Evolutionary conservation across 2,888 invertebrate species (phyloP).

Genomic region (Melinaea marsaeus): DNA sequence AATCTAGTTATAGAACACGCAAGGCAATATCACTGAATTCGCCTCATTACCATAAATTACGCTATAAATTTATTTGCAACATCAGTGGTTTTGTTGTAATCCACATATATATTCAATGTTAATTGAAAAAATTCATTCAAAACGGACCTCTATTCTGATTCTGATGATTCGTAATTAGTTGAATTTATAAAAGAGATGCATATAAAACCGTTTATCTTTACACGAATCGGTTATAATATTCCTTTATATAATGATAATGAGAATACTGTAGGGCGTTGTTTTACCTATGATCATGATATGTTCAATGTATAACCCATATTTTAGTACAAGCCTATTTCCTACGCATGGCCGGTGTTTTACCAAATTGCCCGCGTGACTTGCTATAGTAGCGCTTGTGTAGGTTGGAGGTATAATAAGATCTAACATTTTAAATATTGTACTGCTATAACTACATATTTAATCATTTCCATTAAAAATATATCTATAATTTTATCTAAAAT

Average conservation of each 20-base stretch:
- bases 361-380: conserved; percentile 72
- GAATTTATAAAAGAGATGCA: no score
- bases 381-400: conserved; percentile 45
- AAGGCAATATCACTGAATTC: conserved; percentile 13
- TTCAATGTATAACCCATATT: conserved; percentile 3
- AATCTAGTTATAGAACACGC: conserved; percentile 27
- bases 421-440: not conserved
- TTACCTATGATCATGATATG: conserved; percentile 3
- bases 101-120: not conserved
- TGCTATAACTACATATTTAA: not conserved
- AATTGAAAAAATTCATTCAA: no score
- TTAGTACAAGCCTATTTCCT: conserved; percentile 47
- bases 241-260: not conserved
- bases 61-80: not conserved
- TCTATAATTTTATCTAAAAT: no score
- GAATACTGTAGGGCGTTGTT: not conserved
- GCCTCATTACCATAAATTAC: conserved; percentile 3
- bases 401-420: conserved; percentile 35
- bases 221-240: not conserved
- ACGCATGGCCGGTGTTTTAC: conserved; percentile 52
- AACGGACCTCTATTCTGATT: no score
- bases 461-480: not conserved
- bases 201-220: no score
- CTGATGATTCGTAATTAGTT: no score
- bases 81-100: not conserved